Conservation (phyloP, 2,113 vertebrate species). For the Mionectes macconnelli region DNA sequence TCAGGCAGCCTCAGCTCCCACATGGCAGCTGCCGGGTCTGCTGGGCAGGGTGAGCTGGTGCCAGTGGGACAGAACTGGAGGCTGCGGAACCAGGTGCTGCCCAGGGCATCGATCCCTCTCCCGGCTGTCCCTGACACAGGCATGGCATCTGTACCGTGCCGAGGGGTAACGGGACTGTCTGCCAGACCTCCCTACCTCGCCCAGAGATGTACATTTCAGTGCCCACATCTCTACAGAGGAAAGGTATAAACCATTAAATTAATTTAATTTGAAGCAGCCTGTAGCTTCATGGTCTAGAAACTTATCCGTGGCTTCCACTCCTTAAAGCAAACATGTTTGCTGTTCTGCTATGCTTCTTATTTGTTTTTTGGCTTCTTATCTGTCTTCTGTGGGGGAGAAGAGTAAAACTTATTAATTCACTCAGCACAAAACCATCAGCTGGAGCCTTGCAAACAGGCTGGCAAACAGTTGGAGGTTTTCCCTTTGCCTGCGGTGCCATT, state of each 20-base stretch:
- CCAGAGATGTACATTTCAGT: neutral
- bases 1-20: neutral
- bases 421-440: neutral
- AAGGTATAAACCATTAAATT: neutral
- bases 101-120: neutral
- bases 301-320: neutral
- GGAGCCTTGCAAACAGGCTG: neutral
- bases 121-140: neutral
- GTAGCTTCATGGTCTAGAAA: neutral
- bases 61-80: fast-evolving
- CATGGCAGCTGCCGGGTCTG: fast-evolving
- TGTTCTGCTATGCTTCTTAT: neutral
- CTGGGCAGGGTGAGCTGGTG: neutral
- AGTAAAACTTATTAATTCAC: neutral
- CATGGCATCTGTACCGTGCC: fast-evolving
- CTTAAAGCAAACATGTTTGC: neutral
- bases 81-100: fast-evolving
- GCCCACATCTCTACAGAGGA: neutral
- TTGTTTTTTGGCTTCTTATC: neutral
- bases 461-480: neutral
- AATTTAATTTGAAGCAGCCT: neutral
- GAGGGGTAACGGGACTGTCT: neutral
- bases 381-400: neutral
- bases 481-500: neutral
- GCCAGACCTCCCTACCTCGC: neutral